phyloP scores from a whole-genome alignment of 2,797 vertebrate species.

The Brotogeris chrysoptera region DNA sequence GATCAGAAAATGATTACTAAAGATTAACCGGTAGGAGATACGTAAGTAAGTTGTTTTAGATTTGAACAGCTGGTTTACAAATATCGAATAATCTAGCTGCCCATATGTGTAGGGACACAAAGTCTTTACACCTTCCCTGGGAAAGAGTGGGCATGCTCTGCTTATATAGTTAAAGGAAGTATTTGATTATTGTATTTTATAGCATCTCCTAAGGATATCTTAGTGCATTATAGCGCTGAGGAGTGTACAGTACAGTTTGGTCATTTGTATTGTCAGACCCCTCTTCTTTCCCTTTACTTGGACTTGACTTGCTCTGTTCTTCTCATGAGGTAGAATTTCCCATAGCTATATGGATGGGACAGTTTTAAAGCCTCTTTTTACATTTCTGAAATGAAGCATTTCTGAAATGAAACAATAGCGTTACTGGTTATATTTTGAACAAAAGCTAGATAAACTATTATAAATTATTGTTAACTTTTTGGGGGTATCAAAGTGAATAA shows the following conservation, averaged over 20 bases:
- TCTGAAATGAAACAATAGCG: too few species aligned
- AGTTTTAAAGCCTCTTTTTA: neutral
- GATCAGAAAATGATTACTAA: neutral
- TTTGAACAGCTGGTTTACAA: neutral
- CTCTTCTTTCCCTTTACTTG: neutral
- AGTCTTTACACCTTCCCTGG: neutral
- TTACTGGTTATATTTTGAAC: neutral
- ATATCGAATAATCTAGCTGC: neutral
- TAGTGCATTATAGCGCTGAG: neutral
- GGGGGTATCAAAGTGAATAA: neutral
- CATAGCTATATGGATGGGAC: neutral
- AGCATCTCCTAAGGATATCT: neutral
- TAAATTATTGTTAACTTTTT: neutral
- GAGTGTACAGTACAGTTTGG: neutral
- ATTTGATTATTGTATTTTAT: neutral
- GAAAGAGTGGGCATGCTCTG: neutral
- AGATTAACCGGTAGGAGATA: neutral
- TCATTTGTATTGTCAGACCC: neutral
- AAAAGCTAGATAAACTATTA: neutral
- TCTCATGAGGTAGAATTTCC: neutral
- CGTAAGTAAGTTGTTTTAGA: neutral
- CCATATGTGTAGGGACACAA: neutral
- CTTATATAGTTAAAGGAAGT: neutral
- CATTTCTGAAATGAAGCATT: neutral
- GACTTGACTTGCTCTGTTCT: neutral